Base-by-base conservation (phyloP, 2,888 invertebrate genomes). In the Trachelus iudaicus region DNA sequence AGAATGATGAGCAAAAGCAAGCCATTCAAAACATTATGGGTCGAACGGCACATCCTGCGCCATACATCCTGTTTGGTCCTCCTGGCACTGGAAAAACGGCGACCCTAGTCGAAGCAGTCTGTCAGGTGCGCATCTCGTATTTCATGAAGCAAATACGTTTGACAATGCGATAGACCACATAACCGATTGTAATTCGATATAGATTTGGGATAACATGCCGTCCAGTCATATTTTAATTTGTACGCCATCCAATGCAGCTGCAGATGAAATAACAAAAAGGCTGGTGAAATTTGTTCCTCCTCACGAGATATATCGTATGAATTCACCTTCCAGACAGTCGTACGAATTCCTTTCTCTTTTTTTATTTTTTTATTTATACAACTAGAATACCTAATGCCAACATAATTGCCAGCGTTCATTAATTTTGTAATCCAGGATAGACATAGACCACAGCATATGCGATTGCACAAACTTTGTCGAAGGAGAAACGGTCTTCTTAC, bases 61-160 rank as follows among this genome's bases (percentile, higher is more conserved):
- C 98, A 0, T 98, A 97, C 87, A 94, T 97, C 68, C 93, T 98
- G 73, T 97, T 95, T 91, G 98, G 98, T 2, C 98, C 98, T 69
- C 97, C 98, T 75, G 98, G 97, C 80, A 95, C 95, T 30, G 95
- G 96, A 74, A 96, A 96, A 91, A 96, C 96, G 0, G 93, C 95
- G 1, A 96, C 96, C 1, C 85, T 96, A 11, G 94, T 95, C 2
- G 96, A 96, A 91, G 92, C 94, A 9, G 94, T 96, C 74, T 91
- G 94, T 77, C 96, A 96, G 90, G 92, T 95, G 84, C 84, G 74
- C 34, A 68, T 33, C 75, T 31, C 40, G 15, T 40, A 15, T 40
- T 40, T 15, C 15, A 40, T 40, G 15, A 40, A 15, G 40, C 6
- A 15, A 4, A 15, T 40, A 40, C 4, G 4, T 40, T 40, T 15